Base-by-base conservation (phyloP, 2,888 invertebrate genomes). In the Nymphalis c-album region DNA sequence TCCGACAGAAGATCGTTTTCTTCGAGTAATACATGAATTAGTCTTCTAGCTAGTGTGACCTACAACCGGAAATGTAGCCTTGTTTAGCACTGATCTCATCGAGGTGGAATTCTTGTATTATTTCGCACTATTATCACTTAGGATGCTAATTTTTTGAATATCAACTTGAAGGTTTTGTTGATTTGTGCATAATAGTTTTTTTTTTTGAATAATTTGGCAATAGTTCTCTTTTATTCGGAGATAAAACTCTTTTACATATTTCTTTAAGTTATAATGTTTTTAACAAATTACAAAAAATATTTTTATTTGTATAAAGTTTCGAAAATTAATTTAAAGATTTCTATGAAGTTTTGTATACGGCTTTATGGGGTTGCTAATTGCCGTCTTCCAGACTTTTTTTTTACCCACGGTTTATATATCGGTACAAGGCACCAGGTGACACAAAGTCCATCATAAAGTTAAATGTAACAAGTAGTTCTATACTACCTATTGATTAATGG, bases 111-210 rank as follows among this genome's bases (percentile, higher is more conserved):
- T 17, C 40, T 55, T 17, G 17, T 55, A 55, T 31, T 55, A 55
- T 31, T 51, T 51, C 51, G 22, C 51, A 55, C 55, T 35, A 55
- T 31, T 31, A 55, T 35, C n/a, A 55, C 51, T 51, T 16, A 16
- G 13, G 18, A 31, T 57, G 35, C 40, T 40, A 57, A 57, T 57
- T 57, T n/a, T 51, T 31, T 22, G n/a, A 3, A 10, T 57, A n/a
- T 35, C 40, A 35, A n/a, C 8, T 40, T 57, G 57, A 57, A 57
- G 40, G 35, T 6, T 40, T 26, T 18, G 35, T 18, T 57, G 40
- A 57, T 57, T 57, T 40, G 18, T 18, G 13, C 40, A 18, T 57
- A 5, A 18, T 57, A 40, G 17, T 16, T 22, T 22, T 8, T 17
- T 22, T 22, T 22, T 40, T 10, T 7, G 2, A 40, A 8, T 2